These are phyloP conservation scores for Plusia festucae DNA, from an alignment of 2,888 invertebrate species.

Conservation along the genomic window DNA sequence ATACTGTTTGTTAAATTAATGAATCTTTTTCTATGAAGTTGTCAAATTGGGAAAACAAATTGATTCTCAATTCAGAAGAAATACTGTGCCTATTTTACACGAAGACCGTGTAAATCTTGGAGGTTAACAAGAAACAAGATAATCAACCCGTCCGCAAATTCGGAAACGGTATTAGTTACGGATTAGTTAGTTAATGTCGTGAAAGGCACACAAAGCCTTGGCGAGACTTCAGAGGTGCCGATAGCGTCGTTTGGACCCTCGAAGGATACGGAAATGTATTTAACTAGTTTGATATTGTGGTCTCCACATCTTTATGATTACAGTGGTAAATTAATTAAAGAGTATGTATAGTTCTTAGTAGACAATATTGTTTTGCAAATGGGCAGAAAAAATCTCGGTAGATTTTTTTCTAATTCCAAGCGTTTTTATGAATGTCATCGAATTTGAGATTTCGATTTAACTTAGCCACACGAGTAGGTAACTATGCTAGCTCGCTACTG, in stretches of 20 bases:
- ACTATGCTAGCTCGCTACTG: too few relatives aligned
- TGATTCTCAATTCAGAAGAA: not conserved
- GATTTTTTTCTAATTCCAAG: too few relatives aligned
- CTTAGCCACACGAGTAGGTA: too few relatives aligned
- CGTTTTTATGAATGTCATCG: too few relatives aligned
- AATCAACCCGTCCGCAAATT: not conserved
- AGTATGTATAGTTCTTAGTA: too few relatives aligned
- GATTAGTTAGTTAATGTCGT: slow-evolving; percentile 4
- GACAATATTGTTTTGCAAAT: too few relatives aligned
- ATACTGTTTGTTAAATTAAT: too few relatives aligned
- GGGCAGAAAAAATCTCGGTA: too few relatives aligned
- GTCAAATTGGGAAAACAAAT: not conserved
- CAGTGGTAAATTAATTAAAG: not conserved
- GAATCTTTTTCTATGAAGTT: too few relatives aligned
- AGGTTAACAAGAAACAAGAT: not conserved
- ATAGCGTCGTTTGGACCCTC: not conserved
- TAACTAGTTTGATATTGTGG: not conserved
- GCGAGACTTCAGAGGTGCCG: not conserved
- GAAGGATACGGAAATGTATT: not conserved
- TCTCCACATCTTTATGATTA: not conserved
- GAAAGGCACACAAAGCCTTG: slow-evolving; percentile 1
- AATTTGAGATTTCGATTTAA: too few relatives aligned
- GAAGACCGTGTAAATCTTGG: not conserved
- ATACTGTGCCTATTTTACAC: not conserved
- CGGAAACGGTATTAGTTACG: not conserved